Base-by-base conservation (phyloP, 1,140 invertebrate species). In the Drosophila sucinea region DNA sequence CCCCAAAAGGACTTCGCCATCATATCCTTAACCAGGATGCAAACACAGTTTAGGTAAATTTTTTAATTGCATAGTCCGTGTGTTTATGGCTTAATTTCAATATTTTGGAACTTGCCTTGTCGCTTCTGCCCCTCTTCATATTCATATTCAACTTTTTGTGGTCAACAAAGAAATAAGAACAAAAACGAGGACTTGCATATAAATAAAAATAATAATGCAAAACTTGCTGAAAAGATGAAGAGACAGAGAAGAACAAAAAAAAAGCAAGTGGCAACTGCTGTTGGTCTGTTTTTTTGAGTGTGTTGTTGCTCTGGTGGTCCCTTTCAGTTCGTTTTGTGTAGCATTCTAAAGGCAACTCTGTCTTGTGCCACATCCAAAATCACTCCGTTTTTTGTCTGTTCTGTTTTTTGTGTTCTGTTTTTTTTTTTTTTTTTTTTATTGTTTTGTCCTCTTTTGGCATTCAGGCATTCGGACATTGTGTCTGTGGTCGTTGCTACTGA, bases 351-450 rank as follows among this genome's bases (percentile, higher is more conserved):
- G 73, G 56, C 81, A 73, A 78, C 79, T 85, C 82, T 83, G 81
- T 85, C 82, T 82, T 76, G 82, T 73, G 86, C 82, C 82, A 78
- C 82, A 86, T 25, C 10, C 7, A 51, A 51, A 51, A 87, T 86
- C 83, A 82, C 73, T 84, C 73, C 60, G 40, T 41, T 57, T 69
- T 55, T 17, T 41, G 17, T 33, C 11, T 11, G 67, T 62, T 60
- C 29, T 55, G 10, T 55, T 40, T 58, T 47, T 44, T 17, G 17
- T 17, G 17, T 17, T 84, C 73, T 55, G 40, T 41, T 57, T 69
- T 55, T 17, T 41, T 17, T 33, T 55, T 17, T 41, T 17, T 33
- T 40, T 56, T 35, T 32, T 11, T 27, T 40, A 17, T 62, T 40
- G 8, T 23, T 40, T 30, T 35, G 5, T 35, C 29, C 25, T 40